These are phyloP conservation scores for Nannoperca australis DNA, from an alignment of 2,797 vertebrate genomes.

Conservation along the genomic window DNA sequence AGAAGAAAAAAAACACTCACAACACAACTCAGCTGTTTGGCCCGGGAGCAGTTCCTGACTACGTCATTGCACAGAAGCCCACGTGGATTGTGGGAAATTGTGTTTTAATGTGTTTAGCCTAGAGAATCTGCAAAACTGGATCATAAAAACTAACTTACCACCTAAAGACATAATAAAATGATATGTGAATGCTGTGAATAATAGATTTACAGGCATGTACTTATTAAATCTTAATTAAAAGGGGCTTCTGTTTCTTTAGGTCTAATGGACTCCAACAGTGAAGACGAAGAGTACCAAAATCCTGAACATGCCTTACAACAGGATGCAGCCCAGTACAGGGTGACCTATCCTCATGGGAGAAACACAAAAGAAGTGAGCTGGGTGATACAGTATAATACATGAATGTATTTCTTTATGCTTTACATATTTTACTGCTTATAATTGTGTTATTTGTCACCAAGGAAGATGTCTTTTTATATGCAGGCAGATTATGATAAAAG, in stretches of 20 bases:
- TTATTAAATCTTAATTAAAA: not conserved
- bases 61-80: conserved; percentile 48
- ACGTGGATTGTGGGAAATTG: conserved; percentile 71
- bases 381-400: not conserved
- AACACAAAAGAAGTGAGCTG: conserved; percentile 54
- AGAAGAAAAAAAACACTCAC: conserved; percentile 40
- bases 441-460: not conserved
- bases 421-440: not conserved
- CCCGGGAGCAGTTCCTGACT: conserved; percentile 30
- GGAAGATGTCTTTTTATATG: conserved; percentile 16
- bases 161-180: not conserved
- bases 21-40: conserved; percentile 12
- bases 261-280: conserved; percentile 72
- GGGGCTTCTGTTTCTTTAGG: conserved; percentile 40
- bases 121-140: not conserved
- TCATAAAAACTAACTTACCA: not conserved
- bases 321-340: conserved; percentile 65
- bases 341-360: conserved; percentile 58
- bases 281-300: conserved; percentile 59
- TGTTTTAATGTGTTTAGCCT: conserved; percentile 43
- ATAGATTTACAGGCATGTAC: not conserved
- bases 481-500: conserved; percentile 70
- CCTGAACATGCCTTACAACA: conserved; percentile 26
- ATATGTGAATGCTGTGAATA: not conserved
- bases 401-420: not conserved